These are phyloP conservation scores for Dryadula phaetusa DNA, from an alignment of 2,888 invertebrate genomes.

Conservation along the genomic window DNA sequence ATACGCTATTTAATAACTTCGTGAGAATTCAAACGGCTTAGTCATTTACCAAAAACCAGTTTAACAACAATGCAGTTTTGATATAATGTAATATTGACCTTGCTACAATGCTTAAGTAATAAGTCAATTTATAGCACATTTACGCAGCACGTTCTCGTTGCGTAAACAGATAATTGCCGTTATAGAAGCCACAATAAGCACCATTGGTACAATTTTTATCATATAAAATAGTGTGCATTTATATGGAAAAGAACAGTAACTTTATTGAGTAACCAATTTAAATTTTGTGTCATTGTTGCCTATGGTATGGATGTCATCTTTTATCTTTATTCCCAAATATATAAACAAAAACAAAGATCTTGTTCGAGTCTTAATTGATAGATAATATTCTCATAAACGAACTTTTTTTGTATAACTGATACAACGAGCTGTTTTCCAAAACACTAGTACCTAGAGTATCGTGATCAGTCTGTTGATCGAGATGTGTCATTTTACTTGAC, in stretches of 20 bases:
- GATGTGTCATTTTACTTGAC: too few species aligned
- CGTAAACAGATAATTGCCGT: slow-evolving; percentile 45
- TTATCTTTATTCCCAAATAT: background rate
- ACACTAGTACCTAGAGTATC: background rate
- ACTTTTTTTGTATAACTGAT: background rate
- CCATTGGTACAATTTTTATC: slow-evolving; percentile 33
- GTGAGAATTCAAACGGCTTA: slow-evolving; percentile 7
- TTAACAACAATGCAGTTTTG: slow-evolving; percentile 24
- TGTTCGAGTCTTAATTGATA: too few species aligned
- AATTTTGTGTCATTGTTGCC: background rate
- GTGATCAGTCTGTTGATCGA: background rate
- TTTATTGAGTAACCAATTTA: background rate
- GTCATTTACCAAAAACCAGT: slow-evolving; percentile 18
- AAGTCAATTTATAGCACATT: slow-evolving; percentile 20
- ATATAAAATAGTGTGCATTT: background rate
- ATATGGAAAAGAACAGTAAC: background rate
- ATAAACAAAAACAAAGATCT: background rate
- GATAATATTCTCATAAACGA: too few species aligned
- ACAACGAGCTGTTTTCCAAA: too few species aligned
- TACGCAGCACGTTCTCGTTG: slow-evolving; percentile 34
- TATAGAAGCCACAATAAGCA: slow-evolving; percentile 42
- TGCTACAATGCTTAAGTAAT: slow-evolving; percentile 25
- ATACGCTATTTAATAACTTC: background rate
- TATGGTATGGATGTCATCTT: background rate
- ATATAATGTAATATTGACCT: slow-evolving; percentile 29